Evolutionary conservation across 1,140 invertebrate species (phyloP).

Genomic region (Kradibia gibbosae): DNA sequence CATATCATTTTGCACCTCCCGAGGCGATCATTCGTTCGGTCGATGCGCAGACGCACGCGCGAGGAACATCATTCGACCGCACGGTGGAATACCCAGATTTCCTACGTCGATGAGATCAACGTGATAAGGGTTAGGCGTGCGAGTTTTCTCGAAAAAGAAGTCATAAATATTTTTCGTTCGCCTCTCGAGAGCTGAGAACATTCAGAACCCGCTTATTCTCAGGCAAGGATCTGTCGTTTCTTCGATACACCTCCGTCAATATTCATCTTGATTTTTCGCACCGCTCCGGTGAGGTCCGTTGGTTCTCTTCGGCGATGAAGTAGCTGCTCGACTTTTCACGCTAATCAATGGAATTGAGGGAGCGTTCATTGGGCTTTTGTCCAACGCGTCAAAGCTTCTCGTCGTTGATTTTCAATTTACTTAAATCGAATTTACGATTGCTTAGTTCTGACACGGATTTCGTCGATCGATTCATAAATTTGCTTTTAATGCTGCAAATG

Average conservation of each 20-base stretch:
- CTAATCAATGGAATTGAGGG: conserved; percentile 32
- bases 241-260: neutral
- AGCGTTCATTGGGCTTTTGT: conserved; percentile 11
- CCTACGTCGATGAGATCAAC: conserved; percentile 15
- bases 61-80: conserved; percentile 12
- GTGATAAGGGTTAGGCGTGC: conserved; percentile 27
- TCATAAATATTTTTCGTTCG: conserved; percentile 42
- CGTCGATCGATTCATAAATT: too few relatives aligned
- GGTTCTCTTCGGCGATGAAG: neutral
- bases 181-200: conserved; percentile 6
- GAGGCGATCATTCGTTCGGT: conserved; percentile 17
- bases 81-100: conserved; percentile 11
- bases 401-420: neutral
- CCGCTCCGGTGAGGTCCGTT: conserved; percentile 8
- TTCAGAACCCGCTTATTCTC: neutral
- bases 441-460: too few relatives aligned
- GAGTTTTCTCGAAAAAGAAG: conserved; percentile 49
- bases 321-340: conserved; percentile 39
- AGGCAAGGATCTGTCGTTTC: neutral
- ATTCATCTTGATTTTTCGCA: neutral
- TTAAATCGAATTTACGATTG: too few relatives aligned
- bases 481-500: too few relatives aligned
- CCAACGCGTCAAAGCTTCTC: neutral
- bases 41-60: neutral
- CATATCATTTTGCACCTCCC: conserved; percentile 20